phyloP scores from a whole-genome alignment of 2,797 vertebrate species.

The Triplophysa yarkandensis region DNA sequence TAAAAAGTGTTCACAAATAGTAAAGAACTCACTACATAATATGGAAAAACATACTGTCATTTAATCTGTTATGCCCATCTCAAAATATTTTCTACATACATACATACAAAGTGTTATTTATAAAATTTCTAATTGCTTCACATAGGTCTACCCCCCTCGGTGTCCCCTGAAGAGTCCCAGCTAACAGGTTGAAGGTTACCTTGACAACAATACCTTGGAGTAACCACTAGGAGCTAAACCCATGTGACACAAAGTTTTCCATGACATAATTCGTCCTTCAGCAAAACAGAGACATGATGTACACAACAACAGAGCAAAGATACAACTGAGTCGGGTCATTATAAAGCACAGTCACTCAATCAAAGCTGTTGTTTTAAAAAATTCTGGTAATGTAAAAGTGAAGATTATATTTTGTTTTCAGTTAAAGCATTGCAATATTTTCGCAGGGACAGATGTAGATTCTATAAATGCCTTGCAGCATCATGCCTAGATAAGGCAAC shows the following conservation, averaged over 20 bases:
- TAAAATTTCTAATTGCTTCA: slow-evolving; percentile 50
- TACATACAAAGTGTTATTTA: slow-evolving; percentile 41
- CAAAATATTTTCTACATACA: slow-evolving; percentile 32
- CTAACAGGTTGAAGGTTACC: slow-evolving; percentile 68
- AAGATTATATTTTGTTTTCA: slow-evolving; percentile 30
- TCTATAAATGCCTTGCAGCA: slow-evolving; percentile 57
- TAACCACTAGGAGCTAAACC: slow-evolving; percentile 71
- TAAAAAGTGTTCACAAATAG: not conserved
- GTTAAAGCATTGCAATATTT: slow-evolving; percentile 58
- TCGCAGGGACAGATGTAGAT: slow-evolving; percentile 60
- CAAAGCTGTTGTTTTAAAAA: not conserved
- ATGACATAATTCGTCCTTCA: slow-evolving; percentile 69
- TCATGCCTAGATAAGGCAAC: slow-evolving; percentile 31
- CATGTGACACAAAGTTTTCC: slow-evolving; percentile 74
- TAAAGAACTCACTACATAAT: not conserved
- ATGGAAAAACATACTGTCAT: not conserved
- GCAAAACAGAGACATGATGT: slow-evolving; percentile 65
- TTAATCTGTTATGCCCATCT: not conserved
- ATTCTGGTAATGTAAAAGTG: slow-evolving; percentile 52
- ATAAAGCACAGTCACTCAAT: slow-evolving; percentile 34
- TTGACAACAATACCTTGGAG: slow-evolving; percentile 74
- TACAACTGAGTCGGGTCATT: slow-evolving; percentile 30
- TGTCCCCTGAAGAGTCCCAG: slow-evolving; percentile 62
- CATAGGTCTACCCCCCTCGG: slow-evolving; percentile 54
- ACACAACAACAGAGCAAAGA: slow-evolving; percentile 51